These are phyloP conservation scores for Takifugu ocellatus DNA, from an alignment of 2,797 vertebrate species.

Conservation along the genomic window DNA sequence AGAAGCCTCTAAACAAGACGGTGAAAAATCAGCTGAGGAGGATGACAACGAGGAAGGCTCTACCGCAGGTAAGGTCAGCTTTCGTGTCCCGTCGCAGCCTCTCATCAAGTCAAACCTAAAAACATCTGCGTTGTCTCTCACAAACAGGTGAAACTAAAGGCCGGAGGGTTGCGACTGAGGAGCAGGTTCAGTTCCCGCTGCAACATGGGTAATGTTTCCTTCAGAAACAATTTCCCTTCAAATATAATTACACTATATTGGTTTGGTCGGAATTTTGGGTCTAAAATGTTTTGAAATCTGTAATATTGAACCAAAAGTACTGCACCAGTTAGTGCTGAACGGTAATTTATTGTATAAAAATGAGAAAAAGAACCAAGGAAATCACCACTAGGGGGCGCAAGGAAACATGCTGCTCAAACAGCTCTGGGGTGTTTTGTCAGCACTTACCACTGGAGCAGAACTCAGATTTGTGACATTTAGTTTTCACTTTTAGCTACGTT, in stretches of 20 bases:
- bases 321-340: too few species aligned
- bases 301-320: too few species aligned
- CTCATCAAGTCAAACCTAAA: constrained; percentile 3
- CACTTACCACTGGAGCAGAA: too few species aligned
- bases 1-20: constrained; percentile 53
- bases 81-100: not conserved
- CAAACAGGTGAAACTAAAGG: constrained; percentile 79
- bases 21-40: constrained; percentile 47
- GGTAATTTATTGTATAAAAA: too few species aligned
- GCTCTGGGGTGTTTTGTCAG: too few species aligned
- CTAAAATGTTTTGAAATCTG: too few species aligned
- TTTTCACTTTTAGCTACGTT: too few species aligned
- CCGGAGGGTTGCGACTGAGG: constrained; percentile 88
- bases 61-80: constrained; percentile 56
- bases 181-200: constrained; percentile 90
- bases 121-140: constrained; percentile 22
- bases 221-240: accelerated
- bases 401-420: too few species aligned
- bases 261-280: not conserved
- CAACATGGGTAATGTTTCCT: constrained; percentile 82
- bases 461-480: too few species aligned
- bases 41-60: constrained; percentile 69
- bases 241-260: not conserved
- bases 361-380: too few species aligned
- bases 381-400: too few species aligned